Conservation (phyloP, 2,888 invertebrate species). For the Agapostemon virescens region DNA sequence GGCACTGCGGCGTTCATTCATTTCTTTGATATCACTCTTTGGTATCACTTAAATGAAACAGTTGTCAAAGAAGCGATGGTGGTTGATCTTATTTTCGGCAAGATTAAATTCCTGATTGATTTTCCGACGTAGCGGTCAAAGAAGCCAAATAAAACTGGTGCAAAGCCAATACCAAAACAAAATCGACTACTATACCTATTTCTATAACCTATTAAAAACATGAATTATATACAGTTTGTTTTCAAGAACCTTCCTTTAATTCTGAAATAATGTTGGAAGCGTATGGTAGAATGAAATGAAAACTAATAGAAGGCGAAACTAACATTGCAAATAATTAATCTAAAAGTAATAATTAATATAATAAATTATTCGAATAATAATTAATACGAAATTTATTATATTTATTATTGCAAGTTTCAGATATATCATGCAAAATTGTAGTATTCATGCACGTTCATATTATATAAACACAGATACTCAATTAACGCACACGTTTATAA, state of each 20-base stretch:
- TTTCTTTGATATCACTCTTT: slow-evolving; percentile 43
- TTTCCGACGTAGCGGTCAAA: neutral
- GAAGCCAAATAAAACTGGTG: neutral
- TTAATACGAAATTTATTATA: too few relatives aligned
- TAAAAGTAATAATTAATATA: too few relatives aligned
- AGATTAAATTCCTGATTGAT: slow-evolving; percentile 18
- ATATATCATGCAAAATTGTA: too few relatives aligned
- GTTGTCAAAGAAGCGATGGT: slow-evolving; percentile 29
- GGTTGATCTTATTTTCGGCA: slow-evolving; percentile 10
- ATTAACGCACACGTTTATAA: too few relatives aligned
- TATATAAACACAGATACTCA: too few relatives aligned
- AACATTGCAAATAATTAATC: neutral
- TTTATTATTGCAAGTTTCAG: neutral
- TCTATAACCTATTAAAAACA: neutral
- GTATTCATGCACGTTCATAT: too few relatives aligned
- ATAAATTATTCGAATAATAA: too few relatives aligned
- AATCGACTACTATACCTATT: neutral
- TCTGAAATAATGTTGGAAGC: neutral
- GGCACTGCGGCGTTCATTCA: slow-evolving; percentile 42
- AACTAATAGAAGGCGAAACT: neutral
- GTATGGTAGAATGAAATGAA: neutral
- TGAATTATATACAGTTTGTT: too few relatives aligned
- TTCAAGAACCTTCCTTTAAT: neutral
- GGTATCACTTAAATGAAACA: slow-evolving; percentile 35
- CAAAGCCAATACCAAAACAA: neutral